Conservation (phyloP, 2,113 vertebrate species). For the Capricornis sumatraensis region DNA sequence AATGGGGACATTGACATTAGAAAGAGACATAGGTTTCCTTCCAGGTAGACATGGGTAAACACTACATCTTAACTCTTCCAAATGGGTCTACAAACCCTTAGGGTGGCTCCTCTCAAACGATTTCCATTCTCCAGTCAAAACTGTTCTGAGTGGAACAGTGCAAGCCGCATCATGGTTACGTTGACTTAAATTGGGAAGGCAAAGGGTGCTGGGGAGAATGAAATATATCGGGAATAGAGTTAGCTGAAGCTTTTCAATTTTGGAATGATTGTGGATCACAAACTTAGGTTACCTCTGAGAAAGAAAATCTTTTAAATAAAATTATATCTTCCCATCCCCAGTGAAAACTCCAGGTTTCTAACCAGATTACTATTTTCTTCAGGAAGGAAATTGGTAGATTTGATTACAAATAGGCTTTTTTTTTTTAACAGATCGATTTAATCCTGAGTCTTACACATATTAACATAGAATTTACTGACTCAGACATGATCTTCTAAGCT, state of each 20-base stretch:
- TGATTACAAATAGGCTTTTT: constrained; percentile 70
- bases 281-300: constrained; percentile 41
- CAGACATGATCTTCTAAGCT: constrained; percentile 63
- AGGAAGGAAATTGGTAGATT: constrained; percentile 74
- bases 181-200: constrained; percentile 4
- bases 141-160: not conserved
- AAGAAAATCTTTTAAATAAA: constrained; percentile 51
- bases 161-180: not conserved
- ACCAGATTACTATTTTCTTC: constrained; percentile 75
- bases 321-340: constrained; percentile 35
- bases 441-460: constrained; percentile 56
- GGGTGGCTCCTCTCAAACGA: not conserved
- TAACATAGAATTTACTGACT: constrained; percentile 68
- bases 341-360: constrained; percentile 37
- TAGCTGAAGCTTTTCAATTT: not conserved
- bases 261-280: not conserved
- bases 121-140: not conserved
- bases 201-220: not conserved
- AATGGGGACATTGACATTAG: not conserved
- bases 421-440: constrained; percentile 61
- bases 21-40: not conserved
- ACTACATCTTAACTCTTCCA: not conserved
- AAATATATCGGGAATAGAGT: not conserved
- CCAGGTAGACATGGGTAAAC: not conserved
- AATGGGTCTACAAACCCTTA: not conserved